Evolutionary conservation across 2,113 vertebrate species (phyloP), one percentile per base, ranked within the genome.

Genomic region (Rallus limicola): DNA sequence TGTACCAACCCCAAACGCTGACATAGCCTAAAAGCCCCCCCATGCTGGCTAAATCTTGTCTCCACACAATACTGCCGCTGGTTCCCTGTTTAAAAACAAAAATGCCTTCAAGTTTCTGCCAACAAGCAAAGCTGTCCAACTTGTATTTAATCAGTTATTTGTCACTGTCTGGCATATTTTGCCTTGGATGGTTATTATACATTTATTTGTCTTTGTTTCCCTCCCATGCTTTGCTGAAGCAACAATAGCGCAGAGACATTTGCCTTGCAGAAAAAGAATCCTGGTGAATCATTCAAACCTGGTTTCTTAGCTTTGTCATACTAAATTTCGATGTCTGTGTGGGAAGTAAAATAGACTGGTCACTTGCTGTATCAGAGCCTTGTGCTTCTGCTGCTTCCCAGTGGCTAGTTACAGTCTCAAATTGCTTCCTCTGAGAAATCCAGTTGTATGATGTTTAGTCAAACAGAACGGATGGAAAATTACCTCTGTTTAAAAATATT

Each of bases 101-200:
- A 69, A 64, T 59, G 50, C 58, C 86, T 94, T 86, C 65, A 92
- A 67, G 48, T 79, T 95, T 86, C 50, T 94, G 86, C 88, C 60
- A 10, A 50, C 28, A 77, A 79, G 38, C 14, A n/a, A 80, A 58
- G 25, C 71, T 90, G 48, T 53, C 67, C 84, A 83, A 64, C 96
- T 97, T 95, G 70, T 76, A 86, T 96, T 94, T 95, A 82, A 93
- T 95, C 83, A 81, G 29, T 93, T 94, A 79, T 95, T 97, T 98
- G 75, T 96, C 71, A 62, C 44, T 90, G 65, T 75, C 86, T 96
- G 81, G 80, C 56, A 24, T 88, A 55, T 75, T 75, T 33, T 84
- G 33, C 76, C 64, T 46, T 86, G 23, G 69, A 20, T 60, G 56
- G 28, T 87, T 91, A 58, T 77, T 83, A 78, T 38, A 63, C 6